These are phyloP conservation scores for Malacoraja senta DNA, from an alignment of 2,797 vertebrate genomes.

Conservation along the genomic window DNA sequence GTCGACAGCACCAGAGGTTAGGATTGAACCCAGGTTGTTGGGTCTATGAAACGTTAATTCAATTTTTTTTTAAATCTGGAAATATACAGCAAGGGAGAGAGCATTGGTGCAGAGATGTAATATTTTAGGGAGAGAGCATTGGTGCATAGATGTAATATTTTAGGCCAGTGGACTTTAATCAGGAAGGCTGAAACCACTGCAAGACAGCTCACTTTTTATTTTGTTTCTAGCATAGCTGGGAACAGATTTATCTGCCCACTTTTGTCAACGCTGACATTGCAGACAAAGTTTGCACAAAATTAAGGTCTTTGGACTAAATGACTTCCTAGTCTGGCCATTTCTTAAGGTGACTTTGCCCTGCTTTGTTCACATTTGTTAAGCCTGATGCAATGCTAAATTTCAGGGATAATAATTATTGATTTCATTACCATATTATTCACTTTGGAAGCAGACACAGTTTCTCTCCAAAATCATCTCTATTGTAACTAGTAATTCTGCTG, in stretches of 20 bases:
- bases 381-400: neutral
- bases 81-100: neutral
- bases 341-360: neutral
- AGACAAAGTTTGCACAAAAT: neutral
- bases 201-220: neutral
- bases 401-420: neutral
- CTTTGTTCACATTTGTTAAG: neutral
- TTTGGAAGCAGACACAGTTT: neutral
- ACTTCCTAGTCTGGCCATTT: neutral
- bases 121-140: no score
- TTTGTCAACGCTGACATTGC: neutral
- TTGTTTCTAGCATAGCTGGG: neutral
- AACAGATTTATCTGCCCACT: neutral
- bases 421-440: neutral
- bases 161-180: neutral
- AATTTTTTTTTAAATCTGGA: no score
- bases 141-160: no score
- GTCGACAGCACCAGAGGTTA: no score
- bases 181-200: neutral
- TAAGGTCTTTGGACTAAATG: neutral
- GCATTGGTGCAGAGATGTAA: no score
- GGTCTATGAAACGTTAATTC: no score
- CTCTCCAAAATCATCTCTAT: neutral
- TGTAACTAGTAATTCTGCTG: neutral
- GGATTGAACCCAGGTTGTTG: no score